These are phyloP conservation scores for Phymanthus crucifer DNA, from an alignment of 92 coral and sea anemone species.

Conservation along the genomic window DNA sequence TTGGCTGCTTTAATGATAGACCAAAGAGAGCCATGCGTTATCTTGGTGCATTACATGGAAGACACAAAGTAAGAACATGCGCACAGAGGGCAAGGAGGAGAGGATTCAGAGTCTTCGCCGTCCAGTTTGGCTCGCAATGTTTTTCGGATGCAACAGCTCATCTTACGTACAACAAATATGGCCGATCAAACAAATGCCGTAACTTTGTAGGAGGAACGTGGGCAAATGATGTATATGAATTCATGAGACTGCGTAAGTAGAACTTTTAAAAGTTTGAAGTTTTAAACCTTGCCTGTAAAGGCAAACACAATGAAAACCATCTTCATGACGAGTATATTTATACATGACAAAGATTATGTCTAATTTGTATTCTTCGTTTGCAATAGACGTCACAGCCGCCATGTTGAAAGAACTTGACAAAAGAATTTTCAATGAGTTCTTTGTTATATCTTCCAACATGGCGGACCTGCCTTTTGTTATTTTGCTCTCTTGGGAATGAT, in stretches of 20 bases:
- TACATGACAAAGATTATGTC: no score
- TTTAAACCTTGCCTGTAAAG: no score
- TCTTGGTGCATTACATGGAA: not conserved
- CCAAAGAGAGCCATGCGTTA: not conserved
- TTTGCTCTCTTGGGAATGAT: no score
- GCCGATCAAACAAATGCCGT: not conserved
- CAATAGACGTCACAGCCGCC: no score
- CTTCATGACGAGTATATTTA: no score
- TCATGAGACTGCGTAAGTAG: not conserved
- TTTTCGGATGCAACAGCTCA: constrained; percentile 17
- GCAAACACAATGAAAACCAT: no score
- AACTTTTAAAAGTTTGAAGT: no score
- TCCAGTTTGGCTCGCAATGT: not conserved
- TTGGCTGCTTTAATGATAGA: not conserved
- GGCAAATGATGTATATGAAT: constrained; percentile 10
- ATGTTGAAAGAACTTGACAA: no score
- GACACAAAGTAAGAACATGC: not conserved
- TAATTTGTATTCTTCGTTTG: no score
- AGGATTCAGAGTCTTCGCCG: not conserved
- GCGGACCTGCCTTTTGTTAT: no score
- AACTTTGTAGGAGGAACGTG: not conserved
- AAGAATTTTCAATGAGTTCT: no score
- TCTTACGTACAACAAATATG: constrained; percentile 1
- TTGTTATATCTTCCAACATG: no score
- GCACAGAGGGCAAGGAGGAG: not conserved